phyloP scores from a whole-genome alignment of 2,888 invertebrate species.

The Escarpia spicata region DNA sequence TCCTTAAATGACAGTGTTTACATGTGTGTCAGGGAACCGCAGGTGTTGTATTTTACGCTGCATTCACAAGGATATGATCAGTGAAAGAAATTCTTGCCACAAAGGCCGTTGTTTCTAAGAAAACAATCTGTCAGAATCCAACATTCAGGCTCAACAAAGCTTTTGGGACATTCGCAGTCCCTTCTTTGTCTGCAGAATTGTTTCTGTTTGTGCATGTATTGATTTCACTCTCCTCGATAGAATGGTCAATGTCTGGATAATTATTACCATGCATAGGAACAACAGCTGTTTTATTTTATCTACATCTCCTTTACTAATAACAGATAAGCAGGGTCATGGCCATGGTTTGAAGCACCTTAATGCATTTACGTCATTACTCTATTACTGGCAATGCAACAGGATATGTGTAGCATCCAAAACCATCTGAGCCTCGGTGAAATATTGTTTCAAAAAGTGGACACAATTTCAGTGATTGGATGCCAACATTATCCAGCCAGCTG shows the following conservation, averaged over 20 bases:
- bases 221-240: background rate
- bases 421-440: background rate
- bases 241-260: background rate
- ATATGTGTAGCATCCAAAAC: background rate
- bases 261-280: background rate
- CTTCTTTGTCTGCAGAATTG: too few relatives aligned
- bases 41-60: background rate
- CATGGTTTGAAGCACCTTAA: background rate
- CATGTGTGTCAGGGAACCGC: background rate
- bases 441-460: background rate
- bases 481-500: background rate
- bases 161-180: too few relatives aligned
- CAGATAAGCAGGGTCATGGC: background rate
- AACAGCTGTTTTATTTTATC: slow-evolving; percentile 9
- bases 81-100: background rate
- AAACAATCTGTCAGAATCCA: too few relatives aligned
- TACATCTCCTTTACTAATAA: background rate
- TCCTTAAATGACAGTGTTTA: background rate
- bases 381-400: background rate
- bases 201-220: background rate
- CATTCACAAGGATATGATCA: background rate
- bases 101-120: background rate
- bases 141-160: too few relatives aligned
- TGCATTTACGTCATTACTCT: background rate
- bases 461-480: background rate